Conservation (phyloP, 2,113 vertebrate genomes). For the Puma concolor region DNA sequence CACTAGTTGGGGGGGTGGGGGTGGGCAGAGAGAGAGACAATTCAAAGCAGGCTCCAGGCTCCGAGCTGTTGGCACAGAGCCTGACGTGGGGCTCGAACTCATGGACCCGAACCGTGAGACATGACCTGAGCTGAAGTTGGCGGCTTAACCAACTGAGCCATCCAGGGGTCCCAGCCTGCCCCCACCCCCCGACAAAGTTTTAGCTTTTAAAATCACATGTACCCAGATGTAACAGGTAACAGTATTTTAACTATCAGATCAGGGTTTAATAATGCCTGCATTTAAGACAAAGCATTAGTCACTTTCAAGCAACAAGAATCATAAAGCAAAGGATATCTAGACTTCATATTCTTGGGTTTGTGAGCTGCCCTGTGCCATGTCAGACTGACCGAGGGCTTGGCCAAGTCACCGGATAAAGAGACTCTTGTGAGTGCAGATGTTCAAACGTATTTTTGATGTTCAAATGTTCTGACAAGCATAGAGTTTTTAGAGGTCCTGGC, state of each 20-base stretch:
- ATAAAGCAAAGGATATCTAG: neutral
- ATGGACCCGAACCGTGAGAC: no score
- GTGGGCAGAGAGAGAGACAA: no score
- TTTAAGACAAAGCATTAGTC: neutral
- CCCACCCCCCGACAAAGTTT: neutral
- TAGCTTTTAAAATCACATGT: neutral
- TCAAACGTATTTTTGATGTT: neutral
- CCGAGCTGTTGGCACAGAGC: no score
- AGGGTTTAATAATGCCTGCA: neutral
- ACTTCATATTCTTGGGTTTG: neutral
- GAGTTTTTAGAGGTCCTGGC: neutral
- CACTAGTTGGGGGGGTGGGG: no score
- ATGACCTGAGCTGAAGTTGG: no score
- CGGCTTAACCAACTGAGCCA: no score
- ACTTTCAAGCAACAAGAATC: neutral
- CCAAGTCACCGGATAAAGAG: neutral
- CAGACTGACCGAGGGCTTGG: neutral
- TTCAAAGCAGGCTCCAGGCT: no score
- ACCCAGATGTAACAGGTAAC: neutral
- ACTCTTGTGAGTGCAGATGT: neutral
- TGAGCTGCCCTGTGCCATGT: neutral
- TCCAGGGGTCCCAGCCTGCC: no score
- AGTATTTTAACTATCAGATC: neutral
- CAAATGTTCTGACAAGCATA: neutral
- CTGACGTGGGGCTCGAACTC: no score